A percentile compares a stretch with the other conserved stretches of the same genome.
These are phyloP conservation scores for Lampris incognitus DNA, from an alignment of 2,113 vertebrate species.

Conservation along the genomic window DNA sequence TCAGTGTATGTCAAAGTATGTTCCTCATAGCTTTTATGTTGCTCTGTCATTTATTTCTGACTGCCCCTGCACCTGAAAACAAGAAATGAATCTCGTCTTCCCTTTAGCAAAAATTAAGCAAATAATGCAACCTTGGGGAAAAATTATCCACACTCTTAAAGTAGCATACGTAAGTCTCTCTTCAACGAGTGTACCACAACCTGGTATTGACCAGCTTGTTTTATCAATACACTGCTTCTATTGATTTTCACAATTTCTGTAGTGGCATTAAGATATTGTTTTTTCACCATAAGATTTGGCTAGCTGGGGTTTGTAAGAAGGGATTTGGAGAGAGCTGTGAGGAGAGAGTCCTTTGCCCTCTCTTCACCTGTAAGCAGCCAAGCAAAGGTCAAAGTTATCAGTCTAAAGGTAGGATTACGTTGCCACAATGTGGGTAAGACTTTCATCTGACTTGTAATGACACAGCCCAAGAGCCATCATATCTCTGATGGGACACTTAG, in stretches of 20 bases:
- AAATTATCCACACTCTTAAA: constrained; percentile 14
- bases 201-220: constrained; percentile 27
- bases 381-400: constrained; percentile 69
- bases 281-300: constrained; percentile 24
- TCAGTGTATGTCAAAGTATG: not conserved
- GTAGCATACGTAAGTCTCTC: constrained; percentile 20
- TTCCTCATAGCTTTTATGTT: not conserved
- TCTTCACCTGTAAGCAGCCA: constrained; percentile 23
- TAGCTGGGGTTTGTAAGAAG: constrained; percentile 25
- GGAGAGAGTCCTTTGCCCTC: not conserved
- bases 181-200: constrained; percentile 4
- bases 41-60: constrained; percentile 17
- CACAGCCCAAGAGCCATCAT: constrained; percentile 66
- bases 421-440: constrained; percentile 50
- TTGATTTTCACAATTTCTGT: constrained; percentile 47
- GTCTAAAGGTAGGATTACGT: constrained; percentile 62
- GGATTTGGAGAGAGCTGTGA: constrained; percentile 14
- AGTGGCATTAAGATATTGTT: constrained; percentile 36
- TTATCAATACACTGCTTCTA: constrained; percentile 38
- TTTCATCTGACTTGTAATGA: constrained; percentile 71
- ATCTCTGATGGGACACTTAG: constrained; percentile 67
- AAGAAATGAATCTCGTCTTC: not conserved
- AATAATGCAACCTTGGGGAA: constrained; percentile 20
- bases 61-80: not conserved
- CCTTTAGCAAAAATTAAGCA: constrained; percentile 11